Base-by-base conservation (phyloP, 2,888 invertebrate species). In the Peribatodes rhomboidaria region DNA sequence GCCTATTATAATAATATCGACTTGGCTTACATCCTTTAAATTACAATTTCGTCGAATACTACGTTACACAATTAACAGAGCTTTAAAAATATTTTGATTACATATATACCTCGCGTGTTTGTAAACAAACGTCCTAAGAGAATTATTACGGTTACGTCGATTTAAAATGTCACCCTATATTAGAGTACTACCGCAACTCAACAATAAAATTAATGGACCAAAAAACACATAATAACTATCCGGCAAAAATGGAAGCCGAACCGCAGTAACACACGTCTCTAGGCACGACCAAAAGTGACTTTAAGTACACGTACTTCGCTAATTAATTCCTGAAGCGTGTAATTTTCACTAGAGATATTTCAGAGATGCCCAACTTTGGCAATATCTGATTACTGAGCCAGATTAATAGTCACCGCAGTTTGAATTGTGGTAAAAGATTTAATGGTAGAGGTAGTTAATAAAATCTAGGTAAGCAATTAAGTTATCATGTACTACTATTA, bases 261-360 rank as follows among this genome's bases (percentile, higher is more conserved):
- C 22, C 46, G 18, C 27, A 31, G 22, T 13, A 35, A 37, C 7
- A 18, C 33, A 35, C 60, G 61, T 50, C 46, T 22, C 60, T 52
- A 74, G n/a, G 70, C 68, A 68, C 59, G 65, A 63, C 66, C 61
- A 53, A 69, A 71, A 75, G 69, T 63, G 69, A 72, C 68, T 72
- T 71, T 65, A 72, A 73, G 72, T 65, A 70, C 66, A 68, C 68
- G 53, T 70, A 69, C 70, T 74, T 68, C 68, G 67, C 71, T 80
- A 77, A 79, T 80, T 78, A 80, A 80, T 79, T 78, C 72, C 66
- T 71, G 63, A 67, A 71, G 64, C 41, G 62, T 74, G 70, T 71
- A 70, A 74, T 74, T 75, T 70, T 67, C 69, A 69, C 65, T 65
- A 62, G 70, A 62, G 66, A 71, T 69, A 73, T 74, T 69, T 74